Base-by-base conservation (phyloP, 2,888 invertebrate genomes). In the Mellilla xanthometata region DNA sequence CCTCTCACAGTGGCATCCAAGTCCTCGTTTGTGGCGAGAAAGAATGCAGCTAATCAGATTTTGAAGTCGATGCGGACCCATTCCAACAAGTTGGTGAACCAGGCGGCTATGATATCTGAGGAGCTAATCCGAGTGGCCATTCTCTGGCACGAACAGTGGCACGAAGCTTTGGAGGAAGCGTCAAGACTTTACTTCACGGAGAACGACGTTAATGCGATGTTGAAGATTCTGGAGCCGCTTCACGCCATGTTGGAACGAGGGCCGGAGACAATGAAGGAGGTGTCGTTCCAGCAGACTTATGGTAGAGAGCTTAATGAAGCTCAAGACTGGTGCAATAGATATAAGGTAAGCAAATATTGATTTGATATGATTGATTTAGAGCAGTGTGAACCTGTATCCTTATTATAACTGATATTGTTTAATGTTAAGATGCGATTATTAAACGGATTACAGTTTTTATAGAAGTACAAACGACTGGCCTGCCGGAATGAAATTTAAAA, bases 141-240 rank as follows among this genome's bases (percentile, higher is more conserved):
- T 57, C 87, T 99, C 10, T 99, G 99, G 99, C 99, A 99, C 72
- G 99, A 99, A 77, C 94, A 98, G 68, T 99, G 99, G 99, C 98
- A 99, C 72, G 99, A 99, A 77, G 99, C 98, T 0, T 83, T 99
- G 11, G 96, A 97, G 66, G 99, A 99, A 75, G 99, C 99, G 0
- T 97, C 96, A 3, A 72, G 94, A 54, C 85, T 99, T 6, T 99
- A 98, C 79, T 99, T 99, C 78, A 98, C 98, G 2, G 99, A 99
- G 76, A 93, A 95, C 48, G 98, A 99, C 74, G 95, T 98, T 0
- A 95, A 95, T 50, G 99, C 97, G 4, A 99, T 99, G 99, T 95
- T 99, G 70, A 95, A 96, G 56, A 96, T 97, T 0, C 83, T 99
- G 47, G 98, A 98, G 66, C 99, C 99, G 0, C 79, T 99, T 33